Evolutionary conservation across 2,113 vertebrate species (phyloP).

Genomic region (Protobothrops flavoviridis): DNA sequence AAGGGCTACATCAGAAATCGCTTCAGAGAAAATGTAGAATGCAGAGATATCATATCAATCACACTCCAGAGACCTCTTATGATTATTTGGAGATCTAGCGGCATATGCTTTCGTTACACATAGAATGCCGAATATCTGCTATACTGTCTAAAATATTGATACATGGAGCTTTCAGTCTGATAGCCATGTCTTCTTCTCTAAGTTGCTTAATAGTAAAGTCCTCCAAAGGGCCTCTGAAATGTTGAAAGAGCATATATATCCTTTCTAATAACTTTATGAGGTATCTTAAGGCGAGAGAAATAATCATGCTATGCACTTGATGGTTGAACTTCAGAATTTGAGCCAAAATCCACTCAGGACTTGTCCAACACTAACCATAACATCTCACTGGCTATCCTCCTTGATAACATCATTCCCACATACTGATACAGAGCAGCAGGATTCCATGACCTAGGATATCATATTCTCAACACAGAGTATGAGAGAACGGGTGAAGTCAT

Average conservation of each 20-base stretch:
- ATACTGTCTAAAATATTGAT: not conserved
- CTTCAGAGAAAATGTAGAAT: not conserved
- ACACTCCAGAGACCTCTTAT: not conserved
- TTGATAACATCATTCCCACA: not conserved
- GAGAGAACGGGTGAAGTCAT: not conserved
- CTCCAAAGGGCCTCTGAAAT: not conserved
- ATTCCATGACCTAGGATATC: not conserved
- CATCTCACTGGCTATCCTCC: not conserved
- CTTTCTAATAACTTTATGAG: not conserved
- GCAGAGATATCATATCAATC: not conserved
- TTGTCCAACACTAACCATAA: not conserved
- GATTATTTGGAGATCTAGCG: not conserved
- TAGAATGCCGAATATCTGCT: not conserved
- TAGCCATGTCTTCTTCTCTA: not conserved
- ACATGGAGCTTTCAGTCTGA: not conserved
- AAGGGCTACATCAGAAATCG: not conserved
- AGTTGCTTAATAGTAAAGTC: not conserved
- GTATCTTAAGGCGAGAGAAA: not conserved
- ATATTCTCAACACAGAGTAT: not conserved
- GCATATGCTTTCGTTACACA: not conserved
- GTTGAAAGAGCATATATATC: not conserved
- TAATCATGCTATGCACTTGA: not conserved
- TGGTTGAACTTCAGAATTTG: not conserved
- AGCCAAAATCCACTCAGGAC: not conserved
- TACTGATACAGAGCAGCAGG: not conserved